A percentile compares a stretch with the other conserved stretches of the same genome.
Conservation (phyloP, 1,140 invertebrate species). For the Zaprionus lachaisei region DNA sequence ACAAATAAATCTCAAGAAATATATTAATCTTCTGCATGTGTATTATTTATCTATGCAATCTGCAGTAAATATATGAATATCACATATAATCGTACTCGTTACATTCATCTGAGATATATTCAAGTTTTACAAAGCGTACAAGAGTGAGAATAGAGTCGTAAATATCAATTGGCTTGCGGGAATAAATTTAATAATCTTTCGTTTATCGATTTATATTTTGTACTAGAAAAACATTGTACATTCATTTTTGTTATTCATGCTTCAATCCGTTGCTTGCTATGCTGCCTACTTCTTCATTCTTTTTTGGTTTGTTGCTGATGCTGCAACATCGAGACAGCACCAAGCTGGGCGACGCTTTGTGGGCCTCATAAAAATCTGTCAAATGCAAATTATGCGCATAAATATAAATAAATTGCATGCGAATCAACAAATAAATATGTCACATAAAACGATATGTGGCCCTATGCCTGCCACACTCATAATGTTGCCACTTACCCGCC, state of each 20-base stretch:
- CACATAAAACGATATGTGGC: slow-evolving; percentile 52
- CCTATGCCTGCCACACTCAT: slow-evolving; percentile 1
- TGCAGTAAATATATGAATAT: neutral
- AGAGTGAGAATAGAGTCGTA: neutral
- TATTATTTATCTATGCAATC: neutral
- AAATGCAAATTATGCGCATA: slow-evolving; percentile 78
- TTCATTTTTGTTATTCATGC: slow-evolving; percentile 8
- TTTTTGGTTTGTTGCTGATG: neutral
- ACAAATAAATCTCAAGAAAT: neutral
- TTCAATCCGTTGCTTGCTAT: slow-evolving; percentile 2
- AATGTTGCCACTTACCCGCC: slow-evolving; percentile 18
- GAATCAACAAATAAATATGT: slow-evolving; percentile 79
- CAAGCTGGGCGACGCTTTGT: slow-evolving; percentile 2
- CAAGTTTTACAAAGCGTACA: neutral
- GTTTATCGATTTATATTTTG: neutral
- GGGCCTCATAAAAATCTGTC: slow-evolving; percentile 72
- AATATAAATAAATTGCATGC: slow-evolving; percentile 60
- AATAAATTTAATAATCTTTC: slow-evolving; percentile 6
- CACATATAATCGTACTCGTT: neutral
- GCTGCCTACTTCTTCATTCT: neutral
- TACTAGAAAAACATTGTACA: neutral
- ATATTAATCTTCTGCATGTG: neutral
- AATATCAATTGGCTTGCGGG: neutral
- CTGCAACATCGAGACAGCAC: neutral
- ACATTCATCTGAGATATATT: neutral